A percentile compares a stretch with the other conserved stretches of the same genome.
Evolutionary conservation across 2,888 invertebrate genomes (phyloP).

Genomic region (Machimus atricapillus): DNA sequence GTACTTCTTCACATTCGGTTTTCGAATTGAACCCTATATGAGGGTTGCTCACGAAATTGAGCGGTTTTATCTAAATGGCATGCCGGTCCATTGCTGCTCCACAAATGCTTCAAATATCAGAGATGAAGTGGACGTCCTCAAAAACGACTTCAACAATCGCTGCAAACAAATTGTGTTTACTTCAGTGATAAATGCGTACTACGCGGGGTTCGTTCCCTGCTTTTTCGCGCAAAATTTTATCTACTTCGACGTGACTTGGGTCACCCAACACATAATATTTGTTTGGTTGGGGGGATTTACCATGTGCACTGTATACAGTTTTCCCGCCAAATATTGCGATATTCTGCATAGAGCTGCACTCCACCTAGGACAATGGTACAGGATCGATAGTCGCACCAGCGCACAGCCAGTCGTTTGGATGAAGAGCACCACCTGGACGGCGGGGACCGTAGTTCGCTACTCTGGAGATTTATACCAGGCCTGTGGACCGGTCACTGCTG

Average conservation of each 20-base stretch:
- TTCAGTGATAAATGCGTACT: constrained; percentile 85
- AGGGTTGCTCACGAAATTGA: constrained; percentile 64
- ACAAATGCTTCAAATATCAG: constrained; percentile 75
- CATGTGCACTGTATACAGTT: constrained; percentile 75
- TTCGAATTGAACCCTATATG: constrained; percentile 78
- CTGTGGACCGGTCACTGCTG: constrained; percentile 80
- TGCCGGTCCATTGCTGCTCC: constrained; percentile 79
- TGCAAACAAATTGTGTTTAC: constrained; percentile 87
- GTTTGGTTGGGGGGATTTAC: constrained; percentile 86
- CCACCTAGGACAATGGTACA: constrained; percentile 75
- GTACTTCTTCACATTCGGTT: constrained; percentile 83
- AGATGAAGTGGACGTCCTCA: constrained; percentile 83
- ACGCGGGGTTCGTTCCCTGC: constrained; percentile 87
- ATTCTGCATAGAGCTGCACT: constrained; percentile 87
- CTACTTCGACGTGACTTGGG: constrained; percentile 84
- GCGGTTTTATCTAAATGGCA: constrained; percentile 63
- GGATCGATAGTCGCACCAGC: constrained; percentile 53
- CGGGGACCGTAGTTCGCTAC: constrained; percentile 77
- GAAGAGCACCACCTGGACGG: constrained; percentile 72
- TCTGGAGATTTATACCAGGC: constrained; percentile 78
- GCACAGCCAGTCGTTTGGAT: constrained; percentile 63
- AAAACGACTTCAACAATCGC: constrained; percentile 87
- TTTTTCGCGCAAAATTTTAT: constrained; percentile 82
- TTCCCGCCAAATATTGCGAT: constrained; percentile 79
- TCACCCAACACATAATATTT: constrained; percentile 82